Evolutionary conservation across 2,113 vertebrate genomes (phyloP).

Genomic region (Recurvirostra avosetta): DNA sequence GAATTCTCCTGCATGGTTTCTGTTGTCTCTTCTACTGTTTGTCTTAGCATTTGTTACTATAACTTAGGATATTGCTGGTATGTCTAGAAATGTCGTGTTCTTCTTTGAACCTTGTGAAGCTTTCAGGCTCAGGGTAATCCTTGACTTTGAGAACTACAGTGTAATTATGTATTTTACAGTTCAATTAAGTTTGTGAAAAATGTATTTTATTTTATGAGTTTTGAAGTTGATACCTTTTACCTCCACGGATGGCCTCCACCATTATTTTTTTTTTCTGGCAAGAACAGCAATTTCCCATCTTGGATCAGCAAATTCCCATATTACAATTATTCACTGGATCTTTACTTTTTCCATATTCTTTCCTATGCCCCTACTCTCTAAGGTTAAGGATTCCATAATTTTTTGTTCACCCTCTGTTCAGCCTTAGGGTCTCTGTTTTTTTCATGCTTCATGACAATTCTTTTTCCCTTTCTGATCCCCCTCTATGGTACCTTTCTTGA

Average conservation of each 20-base stretch:
- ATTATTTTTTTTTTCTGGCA: rapidly evolving
- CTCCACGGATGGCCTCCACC: not conserved
- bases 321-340: not conserved
- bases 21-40: not conserved
- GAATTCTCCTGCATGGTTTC: not conserved
- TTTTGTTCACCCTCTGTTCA: not conserved
- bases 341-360: not conserved
- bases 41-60: not conserved
- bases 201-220: not conserved
- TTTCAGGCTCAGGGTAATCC: not conserved
- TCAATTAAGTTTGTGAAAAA: not conserved
- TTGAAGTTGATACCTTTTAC: not conserved
- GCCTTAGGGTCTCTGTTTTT: not conserved
- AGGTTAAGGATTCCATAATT: not conserved
- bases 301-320: not conserved
- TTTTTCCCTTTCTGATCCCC: not conserved
- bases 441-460: not conserved
- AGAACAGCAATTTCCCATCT: not conserved
- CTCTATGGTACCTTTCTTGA: not conserved
- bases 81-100: not conserved
- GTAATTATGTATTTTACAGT: not conserved
- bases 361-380: not conserved
- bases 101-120: not conserved
- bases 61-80: not conserved
- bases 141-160: not conserved